phyloP scores from a whole-genome alignment of 2,888 invertebrate species.

The Eristalis intricaria region DNA sequence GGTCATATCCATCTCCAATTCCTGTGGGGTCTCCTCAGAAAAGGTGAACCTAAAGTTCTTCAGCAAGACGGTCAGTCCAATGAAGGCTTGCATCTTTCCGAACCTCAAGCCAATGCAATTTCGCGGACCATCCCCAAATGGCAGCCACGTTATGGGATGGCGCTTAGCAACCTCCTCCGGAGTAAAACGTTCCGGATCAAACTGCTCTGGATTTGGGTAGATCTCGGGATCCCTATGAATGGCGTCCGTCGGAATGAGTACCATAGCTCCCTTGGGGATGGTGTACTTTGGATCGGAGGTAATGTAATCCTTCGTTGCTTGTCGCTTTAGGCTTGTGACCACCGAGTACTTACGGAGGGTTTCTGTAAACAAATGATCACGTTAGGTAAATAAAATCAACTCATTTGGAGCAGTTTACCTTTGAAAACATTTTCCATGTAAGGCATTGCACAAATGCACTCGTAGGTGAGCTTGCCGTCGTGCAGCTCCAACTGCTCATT shows the following conservation, averaged over 20 bases:
- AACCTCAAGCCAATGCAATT: conserved; percentile 79
- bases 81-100: conserved; percentile 77
- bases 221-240: conserved; percentile 83
- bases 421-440: conserved; percentile 82
- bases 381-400: not conserved
- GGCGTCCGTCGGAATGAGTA: conserved; percentile 77
- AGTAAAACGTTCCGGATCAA: conserved; percentile 84
- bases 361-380: conserved; percentile 78
- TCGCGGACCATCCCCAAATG: conserved; percentile 79
- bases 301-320: conserved; percentile 82
- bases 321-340: conserved; percentile 82
- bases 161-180: conserved; percentile 82
- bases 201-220: conserved; percentile 83
- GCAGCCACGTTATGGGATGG: conserved; percentile 78
- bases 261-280: conserved; percentile 80
- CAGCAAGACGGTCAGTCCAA: conserved; percentile 74
- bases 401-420: conserved; percentile 77
- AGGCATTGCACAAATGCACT: conserved; percentile 81
- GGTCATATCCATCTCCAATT: conserved; percentile 74
- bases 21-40: conserved; percentile 74
- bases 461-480: conserved; percentile 81
- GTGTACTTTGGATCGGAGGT: conserved; percentile 81
- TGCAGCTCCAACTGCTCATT: conserved; percentile 76
- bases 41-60: conserved; percentile 72
- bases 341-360: conserved; percentile 84